Percentiles rank a stretch among this genome's conserved stretches.
Conservation (phyloP, 2,113 vertebrate species). For the Microcebus lehilahytsara region DNA sequence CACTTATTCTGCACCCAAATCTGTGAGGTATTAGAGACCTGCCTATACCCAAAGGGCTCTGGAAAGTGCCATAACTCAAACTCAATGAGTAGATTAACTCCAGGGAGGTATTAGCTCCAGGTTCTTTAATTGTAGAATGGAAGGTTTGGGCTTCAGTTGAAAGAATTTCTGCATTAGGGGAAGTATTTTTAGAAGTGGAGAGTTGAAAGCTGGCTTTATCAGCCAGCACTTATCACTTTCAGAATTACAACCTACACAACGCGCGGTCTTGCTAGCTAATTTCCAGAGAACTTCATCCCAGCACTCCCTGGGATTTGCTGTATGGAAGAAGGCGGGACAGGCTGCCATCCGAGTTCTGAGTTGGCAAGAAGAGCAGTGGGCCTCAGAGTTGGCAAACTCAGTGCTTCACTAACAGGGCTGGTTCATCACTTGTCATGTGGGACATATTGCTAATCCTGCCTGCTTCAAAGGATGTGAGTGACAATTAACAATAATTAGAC, state of each 20-base stretch:
- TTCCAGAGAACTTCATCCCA: not conserved
- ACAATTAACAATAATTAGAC: not conserved
- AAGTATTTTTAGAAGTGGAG: not conserved
- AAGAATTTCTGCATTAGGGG: not conserved
- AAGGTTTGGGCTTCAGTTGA: not conserved
- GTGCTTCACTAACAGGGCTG: not conserved
- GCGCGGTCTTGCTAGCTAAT: not conserved
- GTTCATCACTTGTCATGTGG: not conserved
- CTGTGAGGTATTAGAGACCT: not conserved
- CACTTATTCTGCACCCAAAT: not conserved
- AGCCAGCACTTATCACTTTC: not conserved
- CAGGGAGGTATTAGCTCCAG: not conserved
- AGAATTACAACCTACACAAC: not conserved
- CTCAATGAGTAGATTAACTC: not conserved
- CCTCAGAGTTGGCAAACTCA: not conserved
- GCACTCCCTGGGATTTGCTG: not conserved
- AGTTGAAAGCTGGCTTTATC: not conserved
- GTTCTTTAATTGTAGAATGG: not conserved
- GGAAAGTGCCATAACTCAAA: not conserved
- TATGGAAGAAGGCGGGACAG: not conserved
- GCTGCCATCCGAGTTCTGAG: not conserved
- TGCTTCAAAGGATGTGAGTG: not conserved
- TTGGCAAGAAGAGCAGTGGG: not conserved
- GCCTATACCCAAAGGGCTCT: not conserved
- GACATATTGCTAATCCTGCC: not conserved